Evolutionary conservation across 2,797 vertebrate species (phyloP), one percentile per base, ranked within the genome.

Genomic region (Mormyrus hasselquistii): DNA sequence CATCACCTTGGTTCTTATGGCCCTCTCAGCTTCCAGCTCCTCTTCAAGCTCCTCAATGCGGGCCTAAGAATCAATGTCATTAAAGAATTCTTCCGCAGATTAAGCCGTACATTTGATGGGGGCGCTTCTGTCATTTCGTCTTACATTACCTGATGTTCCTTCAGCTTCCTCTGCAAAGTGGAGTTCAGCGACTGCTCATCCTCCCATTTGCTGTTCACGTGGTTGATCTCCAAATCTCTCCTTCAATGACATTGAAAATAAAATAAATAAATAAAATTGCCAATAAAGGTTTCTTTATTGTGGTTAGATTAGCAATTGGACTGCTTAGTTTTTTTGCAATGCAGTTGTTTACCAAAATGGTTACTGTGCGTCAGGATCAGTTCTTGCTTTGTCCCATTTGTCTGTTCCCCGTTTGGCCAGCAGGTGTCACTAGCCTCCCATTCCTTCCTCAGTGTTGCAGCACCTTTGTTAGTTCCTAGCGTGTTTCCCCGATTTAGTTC

Each of bases 141-240:
- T 47, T 19, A 25, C 34, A 86, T 53, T 91, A 96, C 96, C 95
- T 96, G 95, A 88, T 95, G 94, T 91, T 96, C 96, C 90, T 96
- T 97, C 88, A 96, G 93, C 91, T 97, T 97, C 90, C 93, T 92
- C 89, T 94, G 93, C 59, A 96, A 92, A 4, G 94, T 96, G 84
- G 94, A 93, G 92, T 93, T 96, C 89, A 96, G 93, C 12, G 95
- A 94, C 84, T 96, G 95, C 59, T 96, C 94, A 29, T 96, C 95
- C 85, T 97, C 96, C 90, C 94, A 90, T 91, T 96, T 96, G 4
- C 93, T 92, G 90, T 93, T 96, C 92, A 96, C 84, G n/a, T 95
- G 94, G 92, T 95, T 96, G 49, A 96, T 95, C 92, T 96, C 95
- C 93, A 96, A 91, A 59, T 96, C 95, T 90, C 93, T 95, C 94